Evolutionary conservation across 2,797 vertebrate species (phyloP), one percentile per base, ranked within the genome.

Genomic region (Enteromius fasciolatus): DNA sequence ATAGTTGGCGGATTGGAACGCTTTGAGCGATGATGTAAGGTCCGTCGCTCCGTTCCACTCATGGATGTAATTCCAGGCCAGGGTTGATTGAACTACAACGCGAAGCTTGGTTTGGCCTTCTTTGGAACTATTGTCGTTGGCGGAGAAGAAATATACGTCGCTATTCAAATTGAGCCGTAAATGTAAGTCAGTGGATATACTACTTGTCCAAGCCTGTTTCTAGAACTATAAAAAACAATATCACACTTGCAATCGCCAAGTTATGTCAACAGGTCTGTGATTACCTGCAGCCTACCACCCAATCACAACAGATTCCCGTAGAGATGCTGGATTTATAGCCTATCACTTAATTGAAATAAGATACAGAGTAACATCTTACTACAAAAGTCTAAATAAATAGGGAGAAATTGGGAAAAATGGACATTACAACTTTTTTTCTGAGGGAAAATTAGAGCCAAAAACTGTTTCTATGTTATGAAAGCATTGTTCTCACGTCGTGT

Each of bases 51-150:
- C 8, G 25, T 39, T 63, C 57, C 39, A 63, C 39, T 76, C 41
- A 28, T 2, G 5, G 3, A 25, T 1, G 1, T 0, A 0, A 3
- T 0, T 46, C 57, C 39, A 63, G 17, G 15, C 23, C 75, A 20
- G 18, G 10, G 57, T 76, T 17, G 33, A 15, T 75, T 25, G n/a
- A 4, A 52, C 17, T 52, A 33, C 15, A 69, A 46, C 15, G 2
- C n/a, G 3, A 46, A 50, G 44, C 15, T 48, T 72, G 70, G 70
- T 33, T 52, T 39, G 25, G 17, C 52, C 50, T 33, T 18, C 5
- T 33, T 52, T 73, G 4, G 11, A 54, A 52, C 70, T 36, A 28
- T 50, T 74, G 23, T 39, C 7, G 31, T 36, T 57, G 20, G 50
- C 31, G 20, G 7, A 75, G 33, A 75, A 18, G 15, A 18, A 33